Percentiles rank a stretch among this genome's conserved stretches.
phyloP scores from a whole-genome alignment of 2,797 vertebrate species.

The Scomberomorus guttatus region DNA sequence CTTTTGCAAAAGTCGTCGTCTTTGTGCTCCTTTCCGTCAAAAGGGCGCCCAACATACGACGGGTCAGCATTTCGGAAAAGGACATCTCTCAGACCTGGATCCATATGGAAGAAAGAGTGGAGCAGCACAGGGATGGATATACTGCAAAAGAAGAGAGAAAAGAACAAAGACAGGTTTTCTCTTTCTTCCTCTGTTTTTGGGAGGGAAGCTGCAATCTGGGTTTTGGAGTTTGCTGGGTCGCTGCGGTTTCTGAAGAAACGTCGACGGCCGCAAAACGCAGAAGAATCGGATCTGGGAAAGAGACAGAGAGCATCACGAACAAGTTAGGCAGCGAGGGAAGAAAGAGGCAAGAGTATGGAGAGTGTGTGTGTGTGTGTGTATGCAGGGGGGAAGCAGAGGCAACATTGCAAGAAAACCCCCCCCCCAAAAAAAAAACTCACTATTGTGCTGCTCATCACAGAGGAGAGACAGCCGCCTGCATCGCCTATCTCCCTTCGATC shows the following conservation, averaged over 20 bases:
- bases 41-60: not conserved
- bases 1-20: conserved; percentile 51
- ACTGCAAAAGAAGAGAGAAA: conserved; percentile 43
- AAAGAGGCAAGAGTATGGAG: conserved; percentile 9
- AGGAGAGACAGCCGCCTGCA: conserved; percentile 24
- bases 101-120: conserved; percentile 14
- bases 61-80: not conserved
- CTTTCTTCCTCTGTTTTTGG: not conserved
- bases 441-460: conserved; percentile 7
- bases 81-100: conserved; percentile 42
- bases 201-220: conserved; percentile 13
- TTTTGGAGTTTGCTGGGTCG: conserved; percentile 59
- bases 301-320: conserved; percentile 46
- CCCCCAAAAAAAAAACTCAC: conserved; percentile 19
- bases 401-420: conserved; percentile 27
- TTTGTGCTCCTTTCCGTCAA: conserved; percentile 21
- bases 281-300: conserved; percentile 46
- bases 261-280: conserved; percentile 15
- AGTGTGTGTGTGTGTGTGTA: not conserved
- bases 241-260: conserved; percentile 17
- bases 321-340: conserved; percentile 51
- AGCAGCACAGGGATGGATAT: conserved; percentile 41
- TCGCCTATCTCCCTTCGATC: conserved; percentile 22
- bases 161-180: conserved; percentile 1
- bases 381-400: not conserved